These are phyloP conservation scores for Stigmatopora nigra DNA, from an alignment of 2,113 vertebrate species.

Conservation along the genomic window DNA sequence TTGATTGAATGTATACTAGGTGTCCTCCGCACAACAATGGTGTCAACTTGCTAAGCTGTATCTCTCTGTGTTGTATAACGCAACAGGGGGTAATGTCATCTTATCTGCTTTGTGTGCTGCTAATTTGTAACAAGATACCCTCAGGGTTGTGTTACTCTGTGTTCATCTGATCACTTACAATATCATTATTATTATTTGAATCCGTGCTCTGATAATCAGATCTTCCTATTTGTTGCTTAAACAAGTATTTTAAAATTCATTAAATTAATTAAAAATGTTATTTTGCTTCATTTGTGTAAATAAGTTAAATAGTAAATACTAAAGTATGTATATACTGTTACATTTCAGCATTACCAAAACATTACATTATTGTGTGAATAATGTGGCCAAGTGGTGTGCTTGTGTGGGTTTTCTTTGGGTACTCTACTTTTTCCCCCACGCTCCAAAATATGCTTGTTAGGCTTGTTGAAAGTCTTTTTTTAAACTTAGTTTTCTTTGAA, in stretches of 20 bases:
- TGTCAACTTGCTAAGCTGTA: slow-evolving; percentile 22
- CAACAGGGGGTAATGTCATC: slow-evolving; percentile 15
- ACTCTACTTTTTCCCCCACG: no score
- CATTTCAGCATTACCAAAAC: no score
- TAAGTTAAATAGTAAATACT: neutral
- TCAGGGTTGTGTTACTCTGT: slow-evolving; percentile 27
- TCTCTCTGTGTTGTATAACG: slow-evolving; percentile 2
- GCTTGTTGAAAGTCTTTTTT: no score
- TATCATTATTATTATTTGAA: neutral
- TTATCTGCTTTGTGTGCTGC: slow-evolving; percentile 36
- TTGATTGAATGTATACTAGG: slow-evolving; percentile 1
- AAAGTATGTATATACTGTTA: no score
- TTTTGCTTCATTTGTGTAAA: neutral
- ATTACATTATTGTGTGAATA: no score
- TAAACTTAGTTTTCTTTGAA: neutral
- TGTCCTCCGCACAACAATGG: slow-evolving; percentile 8
- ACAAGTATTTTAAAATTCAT: neutral
- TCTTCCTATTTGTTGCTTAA: neutral
- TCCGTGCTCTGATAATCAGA: neutral
- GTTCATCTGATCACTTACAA: slow-evolving; percentile 13
- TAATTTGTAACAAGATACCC: slow-evolving; percentile 33
- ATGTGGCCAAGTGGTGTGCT: no score
- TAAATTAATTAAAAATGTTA: neutral
- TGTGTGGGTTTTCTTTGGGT: no score
- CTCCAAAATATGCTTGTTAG: no score